A percentile compares a stretch with the other conserved stretches of the same genome.
phyloP scores from a whole-genome alignment of 2,113 vertebrate genomes.

The Enhydra lutris region DNA sequence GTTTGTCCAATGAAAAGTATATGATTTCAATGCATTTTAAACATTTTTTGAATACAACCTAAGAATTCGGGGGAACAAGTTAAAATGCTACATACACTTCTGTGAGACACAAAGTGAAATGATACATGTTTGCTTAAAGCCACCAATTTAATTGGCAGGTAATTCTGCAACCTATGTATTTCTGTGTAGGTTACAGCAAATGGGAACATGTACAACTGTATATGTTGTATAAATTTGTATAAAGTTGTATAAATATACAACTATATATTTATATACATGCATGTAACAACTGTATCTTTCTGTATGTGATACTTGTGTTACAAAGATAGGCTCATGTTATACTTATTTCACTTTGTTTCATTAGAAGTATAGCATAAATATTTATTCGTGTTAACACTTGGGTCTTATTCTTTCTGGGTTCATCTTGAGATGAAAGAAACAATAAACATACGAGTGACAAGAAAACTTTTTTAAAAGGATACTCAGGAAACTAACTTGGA shows the following conservation, averaged over 20 bases:
- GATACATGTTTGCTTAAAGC: background rate
- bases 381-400: background rate
- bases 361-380: background rate
- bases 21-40: background rate
- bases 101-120: background rate
- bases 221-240: too few species aligned
- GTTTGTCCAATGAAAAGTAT: background rate
- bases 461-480: background rate
- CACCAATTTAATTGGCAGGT: background rate
- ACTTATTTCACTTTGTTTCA: background rate
- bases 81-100: background rate
- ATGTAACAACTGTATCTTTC: background rate
- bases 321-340: fast-evolving
- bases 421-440: background rate
- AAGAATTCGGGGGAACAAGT: background rate
- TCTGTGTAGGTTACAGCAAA: background rate
- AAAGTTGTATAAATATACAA: too few species aligned
- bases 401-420: background rate
- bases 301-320: background rate
- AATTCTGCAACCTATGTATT: background rate
- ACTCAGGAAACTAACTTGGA: background rate
- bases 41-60: background rate
- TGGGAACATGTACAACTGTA: background rate
- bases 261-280: background rate
- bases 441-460: background rate